Evolutionary conservation across 2,113 vertebrate genomes (phyloP).

Genomic region (pig (Sus scrofa)): DNA sequence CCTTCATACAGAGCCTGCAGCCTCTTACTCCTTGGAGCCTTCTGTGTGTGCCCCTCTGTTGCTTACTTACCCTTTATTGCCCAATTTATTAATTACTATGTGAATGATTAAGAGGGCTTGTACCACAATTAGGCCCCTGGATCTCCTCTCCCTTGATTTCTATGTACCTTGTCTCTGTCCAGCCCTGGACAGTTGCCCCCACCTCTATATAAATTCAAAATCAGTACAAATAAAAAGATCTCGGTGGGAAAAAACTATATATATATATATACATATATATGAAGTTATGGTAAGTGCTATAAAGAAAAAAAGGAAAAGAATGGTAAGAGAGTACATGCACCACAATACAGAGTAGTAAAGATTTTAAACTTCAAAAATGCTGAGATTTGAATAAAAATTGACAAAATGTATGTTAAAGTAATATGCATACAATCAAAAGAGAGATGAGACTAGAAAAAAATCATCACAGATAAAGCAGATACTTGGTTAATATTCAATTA

Average conservation of each 20-base stretch:
- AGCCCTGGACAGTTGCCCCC: constrained; percentile 71
- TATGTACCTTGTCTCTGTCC: constrained; percentile 57
- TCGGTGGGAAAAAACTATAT: constrained; percentile 31
- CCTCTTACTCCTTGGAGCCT: background rate
- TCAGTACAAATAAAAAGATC: constrained; percentile 81
- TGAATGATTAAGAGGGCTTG: constrained; percentile 39
- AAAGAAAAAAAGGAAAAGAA: background rate
- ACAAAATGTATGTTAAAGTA: background rate
- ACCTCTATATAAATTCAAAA: constrained; percentile 84
- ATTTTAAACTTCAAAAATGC: background rate
- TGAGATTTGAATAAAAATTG: background rate
- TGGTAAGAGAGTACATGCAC: background rate
- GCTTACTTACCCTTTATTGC: constrained; percentile 9
- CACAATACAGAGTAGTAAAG: background rate
- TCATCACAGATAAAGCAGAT: background rate
- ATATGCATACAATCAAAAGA: background rate
- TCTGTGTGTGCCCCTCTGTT: background rate
- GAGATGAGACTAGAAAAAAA: background rate
- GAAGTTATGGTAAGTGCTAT: background rate
- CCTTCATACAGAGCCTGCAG: background rate
- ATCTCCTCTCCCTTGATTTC: constrained; percentile 45
- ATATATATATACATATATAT: background rate
- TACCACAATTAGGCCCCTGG: constrained; percentile 37
- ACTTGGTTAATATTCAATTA: background rate
- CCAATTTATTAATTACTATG: constrained; percentile 41